Base-by-base conservation (phyloP, 2,888 invertebrate genomes). In the Xanthia togata region DNA sequence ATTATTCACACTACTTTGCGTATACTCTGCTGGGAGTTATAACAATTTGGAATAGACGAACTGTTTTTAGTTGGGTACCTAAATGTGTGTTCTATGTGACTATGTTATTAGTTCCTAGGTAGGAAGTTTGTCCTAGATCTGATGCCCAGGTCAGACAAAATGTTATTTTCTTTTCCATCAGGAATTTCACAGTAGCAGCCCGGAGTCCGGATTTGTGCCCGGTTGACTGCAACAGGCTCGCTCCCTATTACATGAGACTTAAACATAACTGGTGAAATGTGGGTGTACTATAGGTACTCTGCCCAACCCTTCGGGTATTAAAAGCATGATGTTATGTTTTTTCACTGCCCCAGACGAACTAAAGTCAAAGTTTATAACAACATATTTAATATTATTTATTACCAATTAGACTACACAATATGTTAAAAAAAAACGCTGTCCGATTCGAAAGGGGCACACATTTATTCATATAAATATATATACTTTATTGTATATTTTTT, bases 1-100 rank as follows among this genome's bases (percentile, higher is more conserved):
- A 81, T 81, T 81, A 75, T 80, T 63, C 70, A 60, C 63, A 47
- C 23, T 23, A 50, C 53, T 76, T 80, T 73, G 53, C 67, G 78
- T 79, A 60, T 64, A 68, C 20, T 73, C 81, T 35, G 17, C 9
- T 20, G 73, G 63, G 80, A 68, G 26, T 71, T 64, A 55, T 38
- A 63, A 38, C 31, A 26, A 55, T 67, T 73, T 73, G 14, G 12
- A 62, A 73, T 70, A 57, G 65, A 70, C 23, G 14, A 70, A 70
- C 53, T 73, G 47, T 69, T 82, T 68, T 65, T 35, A 35, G 17
- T 11, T 31, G 8, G 0, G 17, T 8, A 44, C 17, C 0, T 55
- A 53, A 44, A 23, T 35, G 4, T 77, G 62, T 70, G 55, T n/a
- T n/a, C n/a, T n/a, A n/a, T n/a, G n/a, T n/a, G 31, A 31, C 31